phyloP scores from a whole-genome alignment of 2,113 vertebrate genomes.

The Limnothrissa miodon region DNA sequence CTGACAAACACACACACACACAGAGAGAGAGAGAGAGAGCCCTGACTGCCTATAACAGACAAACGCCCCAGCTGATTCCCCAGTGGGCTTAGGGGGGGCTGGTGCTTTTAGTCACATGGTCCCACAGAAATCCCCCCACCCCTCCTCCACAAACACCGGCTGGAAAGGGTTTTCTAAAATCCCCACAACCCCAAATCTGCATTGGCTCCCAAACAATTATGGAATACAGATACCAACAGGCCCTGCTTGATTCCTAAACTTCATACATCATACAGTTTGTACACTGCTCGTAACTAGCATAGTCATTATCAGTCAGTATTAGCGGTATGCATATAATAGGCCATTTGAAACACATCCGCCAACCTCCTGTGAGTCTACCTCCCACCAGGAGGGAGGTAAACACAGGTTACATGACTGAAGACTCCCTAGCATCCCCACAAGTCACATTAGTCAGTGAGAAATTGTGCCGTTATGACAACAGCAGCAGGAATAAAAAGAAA shows the following conservation, averaged over 20 bases:
- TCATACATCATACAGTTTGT: no score
- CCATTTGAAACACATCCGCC: no score
- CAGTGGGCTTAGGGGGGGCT: neutral
- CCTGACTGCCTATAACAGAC: conserved; percentile 20
- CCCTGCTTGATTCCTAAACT: neutral
- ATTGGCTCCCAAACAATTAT: neutral
- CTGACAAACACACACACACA: conserved; percentile 31
- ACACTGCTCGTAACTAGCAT: no score
- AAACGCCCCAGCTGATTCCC: conserved; percentile 35
- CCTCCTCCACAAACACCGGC: neutral
- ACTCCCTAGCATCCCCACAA: neutral
- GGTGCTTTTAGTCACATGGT: neutral
- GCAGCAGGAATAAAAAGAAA: neutral
- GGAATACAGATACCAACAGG: neutral
- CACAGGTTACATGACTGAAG: neutral
- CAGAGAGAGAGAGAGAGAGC: neutral
- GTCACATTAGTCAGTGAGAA: neutral
- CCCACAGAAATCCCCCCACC: neutral
- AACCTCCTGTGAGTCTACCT: neutral
- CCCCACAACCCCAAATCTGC: neutral
- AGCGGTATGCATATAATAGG: no score
- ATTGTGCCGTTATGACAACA: neutral
- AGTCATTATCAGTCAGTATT: no score
- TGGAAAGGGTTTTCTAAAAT: neutral
- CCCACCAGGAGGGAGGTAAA: neutral